Percentiles rank a stretch among this genome's conserved stretches.
Evolutionary conservation across 2,113 vertebrate species (phyloP).

Genomic region (Anoura caudifer): DNA sequence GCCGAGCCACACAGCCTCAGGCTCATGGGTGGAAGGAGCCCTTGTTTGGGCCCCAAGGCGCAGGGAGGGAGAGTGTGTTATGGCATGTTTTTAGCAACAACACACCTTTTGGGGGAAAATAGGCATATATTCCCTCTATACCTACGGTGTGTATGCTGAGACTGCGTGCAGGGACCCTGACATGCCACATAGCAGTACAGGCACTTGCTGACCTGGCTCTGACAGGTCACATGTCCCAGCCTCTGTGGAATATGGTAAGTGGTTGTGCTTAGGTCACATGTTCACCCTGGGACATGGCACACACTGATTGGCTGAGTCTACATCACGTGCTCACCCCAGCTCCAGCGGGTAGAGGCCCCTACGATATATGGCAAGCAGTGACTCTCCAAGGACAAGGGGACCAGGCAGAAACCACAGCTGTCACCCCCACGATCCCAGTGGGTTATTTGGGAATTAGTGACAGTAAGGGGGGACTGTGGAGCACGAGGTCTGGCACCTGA

Average conservation of each 20-base stretch:
- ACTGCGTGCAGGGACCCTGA: fast-evolving
- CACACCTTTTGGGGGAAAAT: background rate
- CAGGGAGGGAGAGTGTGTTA: background rate
- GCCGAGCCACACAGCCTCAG: background rate
- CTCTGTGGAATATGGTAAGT: background rate
- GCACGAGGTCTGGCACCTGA: fast-evolving
- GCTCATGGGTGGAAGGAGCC: background rate
- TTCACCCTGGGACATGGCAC: background rate
- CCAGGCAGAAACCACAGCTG: background rate
- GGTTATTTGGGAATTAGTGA: background rate
- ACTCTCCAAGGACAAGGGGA: background rate
- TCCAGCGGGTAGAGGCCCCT: background rate
- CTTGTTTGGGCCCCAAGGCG: background rate
- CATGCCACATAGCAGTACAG: background rate
- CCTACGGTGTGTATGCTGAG: background rate
- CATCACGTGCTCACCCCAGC: background rate
- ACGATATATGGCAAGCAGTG: too few relatives aligned
- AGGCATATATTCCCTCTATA: background rate
- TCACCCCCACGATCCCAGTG: background rate
- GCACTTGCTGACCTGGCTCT: background rate
- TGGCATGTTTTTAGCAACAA: background rate
- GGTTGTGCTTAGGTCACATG: background rate
- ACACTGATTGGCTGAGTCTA: background rate
- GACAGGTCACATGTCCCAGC: background rate
- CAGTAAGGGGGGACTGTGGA: too few relatives aligned